Conservation (phyloP, 2,113 vertebrate genomes). For the Takifugu flavidus region DNA sequence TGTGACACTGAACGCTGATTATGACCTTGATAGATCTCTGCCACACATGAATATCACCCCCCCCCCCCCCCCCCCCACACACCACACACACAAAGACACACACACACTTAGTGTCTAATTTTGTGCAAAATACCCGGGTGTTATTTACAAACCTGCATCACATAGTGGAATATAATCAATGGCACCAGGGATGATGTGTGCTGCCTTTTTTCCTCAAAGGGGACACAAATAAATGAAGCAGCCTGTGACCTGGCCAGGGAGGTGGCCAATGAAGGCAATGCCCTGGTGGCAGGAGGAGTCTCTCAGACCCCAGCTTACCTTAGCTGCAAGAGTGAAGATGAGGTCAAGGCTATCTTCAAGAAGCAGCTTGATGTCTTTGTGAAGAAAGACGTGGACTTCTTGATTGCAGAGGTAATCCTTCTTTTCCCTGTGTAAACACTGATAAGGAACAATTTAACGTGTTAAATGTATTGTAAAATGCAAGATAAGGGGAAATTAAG, state of each 20-base stretch:
- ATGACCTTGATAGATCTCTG: too few relatives aligned
- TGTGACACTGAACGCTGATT: too few relatives aligned
- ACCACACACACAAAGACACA: too few relatives aligned
- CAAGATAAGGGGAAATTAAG: too few relatives aligned
- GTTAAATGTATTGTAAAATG: too few relatives aligned
- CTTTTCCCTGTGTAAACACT: background rate
- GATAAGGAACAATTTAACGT: background rate
- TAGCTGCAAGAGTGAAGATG: conserved; percentile 87
- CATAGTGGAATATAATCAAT: too few relatives aligned
- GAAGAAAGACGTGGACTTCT: conserved; percentile 90
- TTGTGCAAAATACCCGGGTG: too few relatives aligned
- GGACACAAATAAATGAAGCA: conserved; percentile 90
- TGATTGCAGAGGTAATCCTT: conserved; percentile 88
- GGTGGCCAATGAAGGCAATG: conserved; percentile 88
- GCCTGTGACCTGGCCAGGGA: conserved; percentile 93
- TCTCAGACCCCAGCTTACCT: conserved; percentile 90
- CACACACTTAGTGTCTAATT: too few relatives aligned
- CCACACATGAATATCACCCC: too few relatives aligned
- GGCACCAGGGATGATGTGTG: background rate
- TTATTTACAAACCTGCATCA: too few relatives aligned
- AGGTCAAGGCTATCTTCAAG: conserved; percentile 86
- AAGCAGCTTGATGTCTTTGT: conserved; percentile 88
- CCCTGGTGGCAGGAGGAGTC: conserved; percentile 94
- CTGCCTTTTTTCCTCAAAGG: conserved; percentile 70
- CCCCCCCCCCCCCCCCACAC: too few relatives aligned